Evolutionary conservation across 2,797 vertebrate species (phyloP), one percentile per base, ranked within the genome.

Genomic region (Dermochelys coriacea): DNA sequence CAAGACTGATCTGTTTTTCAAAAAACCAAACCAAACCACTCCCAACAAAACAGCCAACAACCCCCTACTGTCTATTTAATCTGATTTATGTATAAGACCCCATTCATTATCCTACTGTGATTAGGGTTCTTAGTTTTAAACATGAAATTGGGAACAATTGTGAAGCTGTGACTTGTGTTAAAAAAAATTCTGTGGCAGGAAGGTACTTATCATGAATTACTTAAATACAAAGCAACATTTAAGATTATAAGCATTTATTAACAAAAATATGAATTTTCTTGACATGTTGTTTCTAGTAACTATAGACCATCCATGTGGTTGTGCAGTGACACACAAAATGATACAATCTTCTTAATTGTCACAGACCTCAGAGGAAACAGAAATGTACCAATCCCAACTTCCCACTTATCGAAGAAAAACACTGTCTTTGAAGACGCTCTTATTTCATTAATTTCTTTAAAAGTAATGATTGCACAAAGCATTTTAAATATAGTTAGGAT

Each of bases 71-170:
- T 84, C 49, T 8, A 14, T 74, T 95, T 91, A 95, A 89, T 90
- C 77, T 90, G 77, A 93, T 95, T 89, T 96, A 49, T 34, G 77
- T 84, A 82, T 86, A 64, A 50, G 19, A 55, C 86, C 50, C 16
- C 86, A 2, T 49, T 91, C 64, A 79, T 81, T 37, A 75, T 90
- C 8, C 19, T 54, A 27, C 29, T 77, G 11, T 91, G 79, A 68
- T 27, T 88, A 52, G 25, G 41, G 87, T 23, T 79, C 45, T 89
- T 85, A 75, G 29, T 89, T 77, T 6, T 90, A 80, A 59, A 84
- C 49, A 88, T 79, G 1, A 71, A 57, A 84, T 81, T 23, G 77
- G 45, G 45, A 86, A 84, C 49, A 52, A 50, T 68, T 29, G 75
- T 59, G 6, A 91, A 93, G 61, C 59, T 93, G 18, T 84, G 51